Conservation (phyloP, 1,140 invertebrate genomes). For the Bombus cullumanus region DNA sequence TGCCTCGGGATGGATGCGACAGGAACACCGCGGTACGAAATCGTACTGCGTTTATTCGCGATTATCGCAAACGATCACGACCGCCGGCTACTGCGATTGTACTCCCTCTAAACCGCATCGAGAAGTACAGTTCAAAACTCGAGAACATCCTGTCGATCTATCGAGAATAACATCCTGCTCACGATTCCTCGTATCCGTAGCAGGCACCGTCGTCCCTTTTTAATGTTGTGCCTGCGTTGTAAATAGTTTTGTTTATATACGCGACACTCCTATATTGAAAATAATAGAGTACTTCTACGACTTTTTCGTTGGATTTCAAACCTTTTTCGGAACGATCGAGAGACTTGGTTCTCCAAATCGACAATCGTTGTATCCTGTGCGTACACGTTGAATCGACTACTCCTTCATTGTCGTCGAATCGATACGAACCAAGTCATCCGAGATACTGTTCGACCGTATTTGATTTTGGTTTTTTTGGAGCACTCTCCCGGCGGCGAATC, state of each 20-base stretch:
- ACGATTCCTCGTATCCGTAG: neutral
- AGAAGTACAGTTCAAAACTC: slow-evolving; percentile 36
- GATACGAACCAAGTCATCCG: neutral
- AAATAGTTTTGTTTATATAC: neutral
- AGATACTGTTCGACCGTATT: neutral
- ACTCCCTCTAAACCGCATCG: slow-evolving; percentile 43
- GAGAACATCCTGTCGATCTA: slow-evolving; percentile 47
- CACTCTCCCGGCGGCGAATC: neutral
- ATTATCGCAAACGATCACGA: slow-evolving; percentile 59
- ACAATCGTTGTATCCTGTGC: neutral
- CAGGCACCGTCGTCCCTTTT: neutral
- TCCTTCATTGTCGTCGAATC: neutral
- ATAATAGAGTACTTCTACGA: neutral
- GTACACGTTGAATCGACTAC: neutral
- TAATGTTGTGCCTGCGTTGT: neutral
- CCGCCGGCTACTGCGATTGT: slow-evolving; percentile 52
- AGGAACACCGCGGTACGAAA: slow-evolving; percentile 23
- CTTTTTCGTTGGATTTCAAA: neutral
- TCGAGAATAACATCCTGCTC: slow-evolving; percentile 9
- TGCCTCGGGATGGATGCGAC: slow-evolving; percentile 37
- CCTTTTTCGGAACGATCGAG: neutral
- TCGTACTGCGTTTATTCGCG: slow-evolving; percentile 27
- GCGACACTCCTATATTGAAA: too few relatives aligned
- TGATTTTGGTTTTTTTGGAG: too few relatives aligned
- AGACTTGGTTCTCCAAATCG: neutral